Conservation (phyloP, 2,888 invertebrate genomes). For the Macrosiphum euphorbiae region DNA sequence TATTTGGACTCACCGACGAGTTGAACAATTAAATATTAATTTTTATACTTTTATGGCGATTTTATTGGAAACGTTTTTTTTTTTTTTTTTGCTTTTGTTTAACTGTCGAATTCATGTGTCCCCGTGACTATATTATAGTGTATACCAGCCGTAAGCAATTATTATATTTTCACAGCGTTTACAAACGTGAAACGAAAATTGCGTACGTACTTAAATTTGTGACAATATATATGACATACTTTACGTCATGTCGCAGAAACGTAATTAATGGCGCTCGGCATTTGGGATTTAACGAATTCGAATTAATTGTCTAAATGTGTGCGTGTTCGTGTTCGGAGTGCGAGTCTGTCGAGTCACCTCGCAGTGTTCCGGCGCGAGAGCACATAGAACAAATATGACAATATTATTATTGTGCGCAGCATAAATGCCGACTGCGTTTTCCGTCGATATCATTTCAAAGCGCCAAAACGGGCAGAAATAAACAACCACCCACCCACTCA, state of each 20-base stretch:
- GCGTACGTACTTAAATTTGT: neutral
- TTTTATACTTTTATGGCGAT: neutral
- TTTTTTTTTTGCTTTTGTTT: neutral
- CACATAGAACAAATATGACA: neutral
- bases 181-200: neutral
- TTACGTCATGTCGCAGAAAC: neutral
- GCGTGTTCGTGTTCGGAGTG: neutral
- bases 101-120: neutral
- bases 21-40: neutral
- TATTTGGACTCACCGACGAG: neutral
- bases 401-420: neutral
- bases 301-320: constrained; percentile 19
- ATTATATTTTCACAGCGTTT: neutral
- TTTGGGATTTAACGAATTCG: constrained; percentile 18
- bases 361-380: neutral
- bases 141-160: neutral
- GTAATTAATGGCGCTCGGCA: neutral
- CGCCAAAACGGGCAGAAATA: neutral
- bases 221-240: neutral
- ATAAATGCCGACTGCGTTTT: neutral
- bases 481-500: neutral
- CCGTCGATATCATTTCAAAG: constrained; percentile 11
- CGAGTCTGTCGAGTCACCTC: neutral
- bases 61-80: neutral
- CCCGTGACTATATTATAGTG: neutral